Conservation (phyloP, 2,113 vertebrate genomes). For the Cochlearius cochlearius region DNA sequence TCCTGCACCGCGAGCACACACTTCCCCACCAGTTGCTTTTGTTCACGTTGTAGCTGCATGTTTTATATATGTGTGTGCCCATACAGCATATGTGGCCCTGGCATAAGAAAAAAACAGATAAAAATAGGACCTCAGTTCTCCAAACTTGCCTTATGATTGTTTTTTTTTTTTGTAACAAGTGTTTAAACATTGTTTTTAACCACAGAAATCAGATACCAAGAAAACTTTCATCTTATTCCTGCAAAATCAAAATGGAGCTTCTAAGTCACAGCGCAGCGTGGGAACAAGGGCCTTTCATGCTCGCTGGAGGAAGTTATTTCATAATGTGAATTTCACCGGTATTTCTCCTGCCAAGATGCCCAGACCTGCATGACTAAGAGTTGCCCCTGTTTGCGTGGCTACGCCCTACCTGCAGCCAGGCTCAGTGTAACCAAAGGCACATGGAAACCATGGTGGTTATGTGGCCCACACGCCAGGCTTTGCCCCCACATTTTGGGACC, state of each 20-base stretch:
- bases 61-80: neutral
- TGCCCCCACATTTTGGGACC: neutral
- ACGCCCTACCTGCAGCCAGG: neutral
- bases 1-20: neutral
- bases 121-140: constrained; percentile 29
- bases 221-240: constrained; percentile 64
- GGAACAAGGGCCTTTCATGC: neutral
- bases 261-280: neutral
- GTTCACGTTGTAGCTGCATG: accelerated
- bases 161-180: neutral
- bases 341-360: neutral
- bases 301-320: constrained; percentile 19
- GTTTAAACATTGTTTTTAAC: constrained; percentile 62
- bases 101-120: neutral
- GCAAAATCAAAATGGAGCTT: constrained; percentile 62
- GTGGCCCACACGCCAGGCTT: neutral
- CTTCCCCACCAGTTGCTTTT: accelerated
- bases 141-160: neutral
- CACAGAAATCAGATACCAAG: constrained; percentile 64
- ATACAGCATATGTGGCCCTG: accelerated
- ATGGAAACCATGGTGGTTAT: accelerated
- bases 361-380: neutral
- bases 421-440: neutral
- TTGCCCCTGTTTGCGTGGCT: neutral
- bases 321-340: neutral